A percentile compares a stretch with the other conserved stretches of the same genome.
These are phyloP conservation scores for Periophthalmus modestus DNA, from an alignment of 2,113 vertebrate species.

Conservation along the genomic window DNA sequence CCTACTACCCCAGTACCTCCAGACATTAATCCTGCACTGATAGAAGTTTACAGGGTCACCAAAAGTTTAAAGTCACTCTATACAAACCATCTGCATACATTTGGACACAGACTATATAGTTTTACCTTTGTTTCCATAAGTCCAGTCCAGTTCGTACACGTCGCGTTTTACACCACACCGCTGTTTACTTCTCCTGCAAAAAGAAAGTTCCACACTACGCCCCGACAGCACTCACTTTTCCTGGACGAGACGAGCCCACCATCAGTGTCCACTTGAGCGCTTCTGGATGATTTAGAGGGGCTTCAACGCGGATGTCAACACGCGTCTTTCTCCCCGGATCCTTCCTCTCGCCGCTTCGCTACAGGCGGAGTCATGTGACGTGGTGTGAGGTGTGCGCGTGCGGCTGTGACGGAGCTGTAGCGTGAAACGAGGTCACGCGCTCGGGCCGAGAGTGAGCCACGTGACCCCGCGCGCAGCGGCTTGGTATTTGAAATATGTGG, in stretches of 20 bases:
- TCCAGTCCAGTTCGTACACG: constrained; percentile 18
- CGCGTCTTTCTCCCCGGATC: constrained; percentile 28
- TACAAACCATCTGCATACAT: not conserved
- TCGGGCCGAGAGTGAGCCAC: constrained; percentile 28
- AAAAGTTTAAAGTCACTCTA: too few species aligned
- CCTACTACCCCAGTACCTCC: not conserved
- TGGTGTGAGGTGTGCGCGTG: not conserved
- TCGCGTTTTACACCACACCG: constrained; percentile 24
- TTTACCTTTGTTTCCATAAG: too few species aligned
- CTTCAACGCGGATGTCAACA: not conserved
- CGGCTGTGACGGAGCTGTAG: not conserved
- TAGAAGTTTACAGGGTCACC: not conserved
- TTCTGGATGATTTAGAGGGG: not conserved
- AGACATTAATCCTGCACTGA: not conserved
- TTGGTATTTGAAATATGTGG: constrained; percentile 55
- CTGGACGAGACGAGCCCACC: not conserved
- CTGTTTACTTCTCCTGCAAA: not conserved
- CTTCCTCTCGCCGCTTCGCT: not conserved
- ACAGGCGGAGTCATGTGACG: constrained; percentile 42
- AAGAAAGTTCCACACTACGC: constrained; percentile 26
- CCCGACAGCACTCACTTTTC: constrained; percentile 38
- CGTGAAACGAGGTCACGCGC: constrained; percentile 53
- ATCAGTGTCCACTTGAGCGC: not conserved
- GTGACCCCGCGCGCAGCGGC: constrained; percentile 32
- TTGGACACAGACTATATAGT: too few species aligned